Evolutionary conservation across 2,797 vertebrate species (phyloP), one percentile per base, ranked within the genome.

Genomic region (Rhinichthys osculus): DNA sequence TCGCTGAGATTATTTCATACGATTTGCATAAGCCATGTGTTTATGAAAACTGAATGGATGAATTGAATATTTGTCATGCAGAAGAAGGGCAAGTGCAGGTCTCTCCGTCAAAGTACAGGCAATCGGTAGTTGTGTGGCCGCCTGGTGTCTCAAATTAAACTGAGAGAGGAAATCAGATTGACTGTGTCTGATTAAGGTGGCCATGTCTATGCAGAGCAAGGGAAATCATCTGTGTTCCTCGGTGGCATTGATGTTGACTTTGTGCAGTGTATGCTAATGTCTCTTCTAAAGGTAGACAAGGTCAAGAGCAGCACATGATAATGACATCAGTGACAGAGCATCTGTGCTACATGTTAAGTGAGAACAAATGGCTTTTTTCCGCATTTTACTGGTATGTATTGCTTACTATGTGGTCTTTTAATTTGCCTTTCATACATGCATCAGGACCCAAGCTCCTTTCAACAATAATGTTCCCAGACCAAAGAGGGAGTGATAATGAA

Each of bases 1-100:
- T 92, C 90, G 16, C 81, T 30, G 64, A 91, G 92, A 95, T 95
- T 93, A 95, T 94, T 95, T 93, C 92, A 87, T 92, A 90, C 73
- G 92, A 96, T 96, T 96, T 96, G 95, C 95, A 96, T 96, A 96
- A 95, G 93, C 93, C 93, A 93, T 94, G 94, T 94, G 94, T 96
- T 95, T 92, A 92, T 93, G 93, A 93, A 93, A 94, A 94, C 90
- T 67, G 88, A 90, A 86, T 82, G 89, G 88, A 86, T 90, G 93
- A 94, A 95, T 92, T 93, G 94, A 93, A 93, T 92, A 95, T 94
- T 94, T 93, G 95, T 96, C 95, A 96, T 93, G 91, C 92, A 69
- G 44, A 44, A 69, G 59, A 64, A 86, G 44, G 67, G 40, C 35
- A 54, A 67, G 57, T 16, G 27, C n/a, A 0, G 35, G 90, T 92